Base-by-base conservation (phyloP, 1,140 invertebrate genomes). In the Arctopsyche grandis region DNA sequence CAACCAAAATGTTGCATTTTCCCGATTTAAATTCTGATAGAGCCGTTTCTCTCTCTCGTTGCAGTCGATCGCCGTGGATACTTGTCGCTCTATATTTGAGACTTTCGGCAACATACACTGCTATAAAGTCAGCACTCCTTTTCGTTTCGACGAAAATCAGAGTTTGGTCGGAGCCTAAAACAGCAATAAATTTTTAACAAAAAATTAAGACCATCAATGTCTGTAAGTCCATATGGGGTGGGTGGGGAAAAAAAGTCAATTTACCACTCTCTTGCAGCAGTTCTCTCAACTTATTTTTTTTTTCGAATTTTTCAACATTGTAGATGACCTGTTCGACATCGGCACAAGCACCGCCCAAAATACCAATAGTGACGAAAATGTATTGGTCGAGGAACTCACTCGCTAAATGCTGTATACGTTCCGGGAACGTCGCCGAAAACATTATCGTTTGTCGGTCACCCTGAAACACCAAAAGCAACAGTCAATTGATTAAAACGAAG, bases 391-490 rank as follows among this genome's bases (percentile, higher is more conserved):
- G 86, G 83, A 94, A 97, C 76, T 92, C 90, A 0, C 89, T 89
- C 0, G 95, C 96, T 29, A 96, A 84, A 22, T 89, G 87, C 85
- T 98, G 96, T 38, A 98, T 93, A 80, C 94, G 93, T 70, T 92
- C 90, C 0, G 95, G 94, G 84, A 98, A 98, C 0, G 97, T 98
- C 0, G 97, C 97, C 0, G 95, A 96, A 84, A 98, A 98, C 96
- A 98, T 97, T 0, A 97, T 87, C 0, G 95, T 97, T 83, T 94
- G 93, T 38, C 96, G 89, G 29, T 94, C 85, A 3, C 85, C 89
- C 91, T 92, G 83, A 43, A 87, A 84, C 0, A 76, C 52, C 4
- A 56, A 12, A 24, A 21, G n/a, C n/a, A n/a, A n/a, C 12, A 9
- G 9, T 63, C 21, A n/a, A 10, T 19, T n/a, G n/a, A n/a, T n/a